phyloP scores from a whole-genome alignment of 2,888 invertebrate genomes.

The Geophilus truncorum region DNA sequence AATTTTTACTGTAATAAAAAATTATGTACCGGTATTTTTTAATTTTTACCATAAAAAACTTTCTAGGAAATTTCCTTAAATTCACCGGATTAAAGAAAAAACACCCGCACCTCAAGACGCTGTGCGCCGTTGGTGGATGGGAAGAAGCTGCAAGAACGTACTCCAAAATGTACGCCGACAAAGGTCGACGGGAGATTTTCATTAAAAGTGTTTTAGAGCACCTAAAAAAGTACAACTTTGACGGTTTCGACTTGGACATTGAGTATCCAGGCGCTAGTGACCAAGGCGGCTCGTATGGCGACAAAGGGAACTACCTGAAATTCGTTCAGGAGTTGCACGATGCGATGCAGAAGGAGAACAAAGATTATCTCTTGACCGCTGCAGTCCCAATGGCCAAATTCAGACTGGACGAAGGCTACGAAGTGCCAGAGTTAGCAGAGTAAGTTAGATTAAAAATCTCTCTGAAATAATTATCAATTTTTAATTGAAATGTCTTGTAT shows the following conservation, averaged over 20 bases:
- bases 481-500: background rate
- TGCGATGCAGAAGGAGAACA: slow-evolving; percentile 68
- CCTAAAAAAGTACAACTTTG: slow-evolving; percentile 70
- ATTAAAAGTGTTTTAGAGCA: slow-evolving; percentile 66
- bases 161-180: slow-evolving; percentile 70
- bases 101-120: slow-evolving; percentile 68
- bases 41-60: too few relatives aligned
- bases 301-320: slow-evolving; percentile 73
- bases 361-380: slow-evolving; percentile 81
- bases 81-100: slow-evolving; percentile 67
- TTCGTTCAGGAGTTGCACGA: slow-evolving; percentile 74
- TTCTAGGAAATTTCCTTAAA: slow-evolving; percentile 64
- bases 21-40: too few relatives aligned
- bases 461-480: background rate
- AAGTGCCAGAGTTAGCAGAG: slow-evolving; percentile 83
- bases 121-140: slow-evolving; percentile 84
- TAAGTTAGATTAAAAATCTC: slow-evolving; percentile 54
- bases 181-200: slow-evolving; percentile 63
- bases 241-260: slow-evolving; percentile 85
- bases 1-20: too few relatives aligned
- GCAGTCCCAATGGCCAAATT: slow-evolving; percentile 85
- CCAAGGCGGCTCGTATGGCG: slow-evolving; percentile 74
- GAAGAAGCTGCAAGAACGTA: slow-evolving; percentile 84
- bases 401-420: slow-evolving; percentile 80
- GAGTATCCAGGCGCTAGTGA: slow-evolving; percentile 86